phyloP scores from a whole-genome alignment of 2,797 vertebrate species.

The Leuciscus waleckii region DNA sequence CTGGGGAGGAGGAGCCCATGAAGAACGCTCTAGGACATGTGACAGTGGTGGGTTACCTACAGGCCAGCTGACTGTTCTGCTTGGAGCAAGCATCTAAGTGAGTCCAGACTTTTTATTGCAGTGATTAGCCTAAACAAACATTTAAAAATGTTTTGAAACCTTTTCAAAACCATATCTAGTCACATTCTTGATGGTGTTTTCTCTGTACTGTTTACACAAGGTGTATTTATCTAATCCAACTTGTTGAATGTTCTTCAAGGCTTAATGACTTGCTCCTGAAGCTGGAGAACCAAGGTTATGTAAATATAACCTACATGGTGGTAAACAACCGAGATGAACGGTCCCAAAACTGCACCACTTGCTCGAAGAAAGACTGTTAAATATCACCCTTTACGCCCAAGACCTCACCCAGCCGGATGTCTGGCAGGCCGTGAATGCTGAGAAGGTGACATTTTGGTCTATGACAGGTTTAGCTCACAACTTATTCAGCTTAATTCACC shows the following conservation, averaged over 20 bases:
- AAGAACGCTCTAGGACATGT: constrained; percentile 80
- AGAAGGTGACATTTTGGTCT: constrained; percentile 92
- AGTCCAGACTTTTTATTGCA: not conserved
- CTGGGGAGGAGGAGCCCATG: constrained; percentile 86
- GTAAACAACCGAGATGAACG: constrained; percentile 85
- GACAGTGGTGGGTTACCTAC: constrained; percentile 89
- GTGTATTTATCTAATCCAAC: constrained; percentile 5
- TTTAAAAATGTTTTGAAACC: not conserved
- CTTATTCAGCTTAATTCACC: not conserved
- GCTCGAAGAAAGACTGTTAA: constrained; percentile 79
- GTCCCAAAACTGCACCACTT: constrained; percentile 77
- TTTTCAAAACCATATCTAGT: not conserved
- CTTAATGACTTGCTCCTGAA: constrained; percentile 86
- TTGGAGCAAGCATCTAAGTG: constrained; percentile 92
- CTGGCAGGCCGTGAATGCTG: constrained; percentile 86
- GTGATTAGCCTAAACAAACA: not conserved
- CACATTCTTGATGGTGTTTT: constrained; percentile 14
- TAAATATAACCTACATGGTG: constrained; percentile 85
- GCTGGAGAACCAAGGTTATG: constrained; percentile 82
- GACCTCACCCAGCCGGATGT: constrained; percentile 80
- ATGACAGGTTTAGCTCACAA: constrained; percentile 86
- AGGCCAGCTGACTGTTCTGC: constrained; percentile 93
- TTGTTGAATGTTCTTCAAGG: constrained; percentile 70
- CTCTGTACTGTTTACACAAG: constrained; percentile 20
- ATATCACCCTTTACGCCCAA: constrained; percentile 89